phyloP scores from a whole-genome alignment of 2,888 invertebrate genomes.

The Syrista parreyssii region DNA sequence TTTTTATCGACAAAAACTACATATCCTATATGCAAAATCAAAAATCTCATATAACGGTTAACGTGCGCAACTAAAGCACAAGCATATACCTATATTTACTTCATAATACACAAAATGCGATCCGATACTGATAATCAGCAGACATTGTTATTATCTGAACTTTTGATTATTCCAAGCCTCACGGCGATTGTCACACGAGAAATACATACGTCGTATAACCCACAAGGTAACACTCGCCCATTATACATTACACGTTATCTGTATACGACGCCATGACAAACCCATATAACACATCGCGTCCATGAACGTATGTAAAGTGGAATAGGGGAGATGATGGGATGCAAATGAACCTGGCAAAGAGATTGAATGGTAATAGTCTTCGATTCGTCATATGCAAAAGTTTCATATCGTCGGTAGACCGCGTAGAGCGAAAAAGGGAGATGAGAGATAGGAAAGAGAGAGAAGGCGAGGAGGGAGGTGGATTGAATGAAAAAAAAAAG shows the following conservation, averaged over 20 bases:
- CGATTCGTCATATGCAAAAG: conserved; percentile 64
- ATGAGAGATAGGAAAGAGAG: conserved; percentile 5
- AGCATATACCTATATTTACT: neutral
- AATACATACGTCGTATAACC: neutral
- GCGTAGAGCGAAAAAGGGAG: neutral
- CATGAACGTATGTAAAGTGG: conserved; percentile 28
- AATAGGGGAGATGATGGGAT: conserved; percentile 48
- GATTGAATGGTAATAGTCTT: conserved; percentile 63
- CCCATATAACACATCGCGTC: neutral
- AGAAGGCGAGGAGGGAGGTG: conserved; percentile 20
- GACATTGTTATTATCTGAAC: neutral
- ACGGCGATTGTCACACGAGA: neutral
- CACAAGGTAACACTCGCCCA: neutral
- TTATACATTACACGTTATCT: neutral
- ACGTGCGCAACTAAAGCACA: neutral
- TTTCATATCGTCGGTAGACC: conserved; percentile 27
- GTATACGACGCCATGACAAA: neutral
- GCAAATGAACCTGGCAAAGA: conserved; percentile 56
- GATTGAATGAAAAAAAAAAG: neutral
- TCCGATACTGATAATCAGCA: neutral
- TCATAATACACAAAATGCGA: neutral
- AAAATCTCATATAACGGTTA: neutral
- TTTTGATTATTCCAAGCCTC: neutral
- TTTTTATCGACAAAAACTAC: conserved; percentile 41
- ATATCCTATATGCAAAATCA: neutral